phyloP scores from a whole-genome alignment of 2,113 vertebrate species.

The Garra rufa region DNA sequence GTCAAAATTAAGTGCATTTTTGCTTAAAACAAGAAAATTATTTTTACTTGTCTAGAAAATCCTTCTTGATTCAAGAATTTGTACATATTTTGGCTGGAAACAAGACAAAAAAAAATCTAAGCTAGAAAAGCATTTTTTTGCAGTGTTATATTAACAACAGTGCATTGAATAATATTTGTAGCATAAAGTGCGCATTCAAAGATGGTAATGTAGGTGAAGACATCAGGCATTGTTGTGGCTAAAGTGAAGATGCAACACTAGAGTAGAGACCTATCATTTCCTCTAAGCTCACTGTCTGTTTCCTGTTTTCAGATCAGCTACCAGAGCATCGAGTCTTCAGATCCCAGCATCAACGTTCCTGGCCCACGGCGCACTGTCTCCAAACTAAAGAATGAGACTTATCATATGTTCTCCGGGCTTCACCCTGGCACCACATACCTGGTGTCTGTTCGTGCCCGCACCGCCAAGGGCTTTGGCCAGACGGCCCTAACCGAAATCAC shows the following conservation, averaged over 20 bases:
- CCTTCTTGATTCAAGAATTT: no score
- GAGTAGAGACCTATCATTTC: background rate
- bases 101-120: no score
- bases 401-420: slow-evolving; percentile 94
- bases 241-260: no score
- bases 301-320: slow-evolving; percentile 86
- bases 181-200: background rate
- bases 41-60: no score
- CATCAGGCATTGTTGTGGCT: background rate
- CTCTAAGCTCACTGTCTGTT: background rate
- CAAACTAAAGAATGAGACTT: slow-evolving; percentile 94
- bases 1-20: no score
- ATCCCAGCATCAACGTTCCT: slow-evolving; percentile 88
- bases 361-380: slow-evolving; percentile 90
- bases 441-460: slow-evolving; percentile 91
- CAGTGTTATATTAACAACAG: background rate
- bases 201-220: background rate
- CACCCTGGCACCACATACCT: slow-evolving; percentile 96
- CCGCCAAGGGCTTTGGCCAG: slow-evolving; percentile 92
- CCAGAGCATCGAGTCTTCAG: slow-evolving; percentile 94
- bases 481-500: slow-evolving; percentile 93
- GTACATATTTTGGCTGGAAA: no score
- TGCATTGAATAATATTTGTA: background rate
- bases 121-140: no score
- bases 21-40: no score